Percentiles rank a stretch among this genome's conserved stretches.
phyloP scores from a whole-genome alignment of 2,113 vertebrate species.

The Scalopus aquaticus region DNA sequence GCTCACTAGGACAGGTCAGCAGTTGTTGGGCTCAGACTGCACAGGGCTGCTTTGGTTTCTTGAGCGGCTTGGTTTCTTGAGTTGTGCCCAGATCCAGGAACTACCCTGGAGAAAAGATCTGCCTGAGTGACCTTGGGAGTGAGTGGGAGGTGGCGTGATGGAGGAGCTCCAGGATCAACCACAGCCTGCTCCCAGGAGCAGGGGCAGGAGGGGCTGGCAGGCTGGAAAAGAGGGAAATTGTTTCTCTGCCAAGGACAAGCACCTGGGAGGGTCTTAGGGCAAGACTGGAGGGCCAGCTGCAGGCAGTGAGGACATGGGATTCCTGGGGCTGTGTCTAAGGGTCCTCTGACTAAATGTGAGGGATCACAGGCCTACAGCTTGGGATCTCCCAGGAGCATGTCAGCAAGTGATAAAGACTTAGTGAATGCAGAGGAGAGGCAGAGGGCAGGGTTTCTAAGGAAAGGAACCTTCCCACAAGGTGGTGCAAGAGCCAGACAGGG shows the following conservation, averaged over 20 bases:
- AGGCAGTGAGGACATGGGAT: too few species aligned
- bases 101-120: background rate
- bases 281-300: background rate
- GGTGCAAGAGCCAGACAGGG: too few species aligned
- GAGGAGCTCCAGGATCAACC: background rate
- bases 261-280: background rate
- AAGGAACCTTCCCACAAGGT: background rate
- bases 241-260: background rate
- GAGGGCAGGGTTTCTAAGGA: background rate
- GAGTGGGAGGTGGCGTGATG: background rate
- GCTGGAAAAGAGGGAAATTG: background rate
- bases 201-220: background rate
- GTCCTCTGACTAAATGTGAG: background rate
- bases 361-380: background rate
- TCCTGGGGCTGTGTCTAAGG: too few species aligned
- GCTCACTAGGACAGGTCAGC: background rate
- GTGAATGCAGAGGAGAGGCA: background rate
- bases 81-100: background rate
- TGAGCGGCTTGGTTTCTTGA: background rate
- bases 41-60: background rate
- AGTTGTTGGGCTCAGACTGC: background rate
- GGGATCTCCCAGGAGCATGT: background rate
- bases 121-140: background rate
- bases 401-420: background rate
- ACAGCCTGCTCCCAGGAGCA: background rate